These are phyloP conservation scores for Philotrypesis tridentata DNA, from an alignment of 1,140 invertebrate species.

Conservation along the genomic window DNA sequence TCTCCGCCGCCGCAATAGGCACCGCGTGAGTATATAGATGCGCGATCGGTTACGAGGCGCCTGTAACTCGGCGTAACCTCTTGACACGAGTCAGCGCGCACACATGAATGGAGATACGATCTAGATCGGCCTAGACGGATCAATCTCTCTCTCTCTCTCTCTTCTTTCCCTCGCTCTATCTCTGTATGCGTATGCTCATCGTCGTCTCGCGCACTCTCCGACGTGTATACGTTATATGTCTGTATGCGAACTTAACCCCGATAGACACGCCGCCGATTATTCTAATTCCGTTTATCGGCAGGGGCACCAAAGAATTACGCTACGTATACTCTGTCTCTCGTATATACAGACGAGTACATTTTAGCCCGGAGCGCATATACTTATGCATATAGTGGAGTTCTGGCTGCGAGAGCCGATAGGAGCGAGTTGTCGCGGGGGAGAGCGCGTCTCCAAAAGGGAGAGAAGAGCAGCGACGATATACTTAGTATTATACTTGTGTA, in stretches of 20 bases:
- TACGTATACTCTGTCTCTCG: no score
- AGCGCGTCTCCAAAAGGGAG: no score
- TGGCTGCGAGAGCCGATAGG: no score
- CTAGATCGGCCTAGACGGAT: constrained; percentile 27
- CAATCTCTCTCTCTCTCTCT: background rate
- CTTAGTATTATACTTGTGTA: no score
- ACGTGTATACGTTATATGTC: background rate
- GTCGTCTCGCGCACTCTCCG: no score
- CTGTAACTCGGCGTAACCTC: constrained; percentile 11
- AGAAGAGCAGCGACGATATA: no score
- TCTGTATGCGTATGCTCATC: background rate
- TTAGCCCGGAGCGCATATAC: background rate
- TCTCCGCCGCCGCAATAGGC: no score
- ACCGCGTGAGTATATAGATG: no score
- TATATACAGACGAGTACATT: no score
- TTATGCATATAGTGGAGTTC: background rate
- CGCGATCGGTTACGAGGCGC: background rate
- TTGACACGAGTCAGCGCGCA: background rate
- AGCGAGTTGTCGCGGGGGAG: background rate
- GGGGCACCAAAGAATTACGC: no score
- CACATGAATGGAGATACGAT: constrained; percentile 29
- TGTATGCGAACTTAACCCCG: constrained; percentile 45
- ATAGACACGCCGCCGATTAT: constrained; percentile 6
- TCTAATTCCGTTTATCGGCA: constrained; percentile 34
- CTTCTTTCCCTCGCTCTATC: background rate